Conservation (phyloP, 2,888 invertebrate genomes). For the Drosophila maculinotata region DNA sequence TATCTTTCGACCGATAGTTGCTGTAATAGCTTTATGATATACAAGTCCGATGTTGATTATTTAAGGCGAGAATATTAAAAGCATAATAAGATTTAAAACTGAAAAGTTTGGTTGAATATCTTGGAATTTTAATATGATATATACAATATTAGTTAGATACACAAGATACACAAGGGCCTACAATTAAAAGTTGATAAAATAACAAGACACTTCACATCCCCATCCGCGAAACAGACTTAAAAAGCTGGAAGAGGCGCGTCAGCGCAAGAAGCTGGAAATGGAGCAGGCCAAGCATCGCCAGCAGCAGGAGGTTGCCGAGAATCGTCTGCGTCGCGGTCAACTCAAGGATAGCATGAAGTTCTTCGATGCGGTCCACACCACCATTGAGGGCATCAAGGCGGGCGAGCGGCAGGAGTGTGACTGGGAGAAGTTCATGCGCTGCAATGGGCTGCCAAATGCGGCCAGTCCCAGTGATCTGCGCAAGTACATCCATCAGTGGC, state of each 20-base stretch:
- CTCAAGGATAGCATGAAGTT: conserved; percentile 83
- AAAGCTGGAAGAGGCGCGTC: conserved; percentile 84
- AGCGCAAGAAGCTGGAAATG: conserved; percentile 83
- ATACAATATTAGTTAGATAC: too few relatives aligned
- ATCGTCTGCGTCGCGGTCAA: conserved; percentile 82
- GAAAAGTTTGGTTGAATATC: too few relatives aligned
- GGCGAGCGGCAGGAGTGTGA: conserved; percentile 78
- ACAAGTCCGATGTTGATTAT: too few relatives aligned
- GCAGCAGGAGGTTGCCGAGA: conserved; percentile 84
- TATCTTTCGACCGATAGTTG: too few relatives aligned
- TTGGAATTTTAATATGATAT: too few relatives aligned
- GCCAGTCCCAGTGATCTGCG: conserved; percentile 84
- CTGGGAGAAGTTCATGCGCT: conserved; percentile 85
- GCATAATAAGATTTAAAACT: too few relatives aligned
- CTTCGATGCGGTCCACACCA: conserved; percentile 76
- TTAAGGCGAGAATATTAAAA: too few relatives aligned
- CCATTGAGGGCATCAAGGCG: conserved; percentile 80
- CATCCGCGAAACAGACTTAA: conserved; percentile 70
- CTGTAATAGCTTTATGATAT: too few relatives aligned
- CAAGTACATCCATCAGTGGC: conserved; percentile 85
- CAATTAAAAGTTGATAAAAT: too few relatives aligned
- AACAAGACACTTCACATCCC: too few relatives aligned
- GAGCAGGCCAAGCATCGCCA: conserved; percentile 84
- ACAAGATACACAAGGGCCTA: too few relatives aligned
- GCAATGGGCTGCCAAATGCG: conserved; percentile 84